Percentiles rank a stretch among this genome's conserved stretches.
phyloP scores from a whole-genome alignment of 2,797 vertebrate genomes.

The Tenualosa thibaudeaui region DNA sequence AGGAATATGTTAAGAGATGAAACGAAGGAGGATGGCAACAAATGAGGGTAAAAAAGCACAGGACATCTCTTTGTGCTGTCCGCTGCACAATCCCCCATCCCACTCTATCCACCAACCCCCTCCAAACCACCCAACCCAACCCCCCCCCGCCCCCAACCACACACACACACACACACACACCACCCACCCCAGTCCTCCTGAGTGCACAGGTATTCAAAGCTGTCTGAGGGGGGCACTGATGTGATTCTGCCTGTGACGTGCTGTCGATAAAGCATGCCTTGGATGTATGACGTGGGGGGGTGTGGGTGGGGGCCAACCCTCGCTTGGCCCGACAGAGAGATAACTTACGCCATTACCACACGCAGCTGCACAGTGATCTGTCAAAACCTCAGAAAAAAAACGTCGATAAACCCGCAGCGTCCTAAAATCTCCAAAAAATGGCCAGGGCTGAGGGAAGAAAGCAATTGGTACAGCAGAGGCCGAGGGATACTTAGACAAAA shows the following conservation, averaged over 20 bases:
- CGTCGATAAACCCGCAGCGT: background rate
- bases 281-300: background rate
- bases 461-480: background rate
- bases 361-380: slow-evolving; percentile 19
- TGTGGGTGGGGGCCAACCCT: background rate
- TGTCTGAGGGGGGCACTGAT: background rate
- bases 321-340: background rate
- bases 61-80: background rate
- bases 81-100: background rate
- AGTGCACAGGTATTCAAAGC: background rate
- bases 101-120: background rate
- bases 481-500: background rate
- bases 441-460: background rate
- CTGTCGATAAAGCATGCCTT: background rate
- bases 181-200: background rate
- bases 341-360: background rate
- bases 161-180: slow-evolving; percentile 5
- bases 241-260: background rate
- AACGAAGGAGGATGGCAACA: background rate
- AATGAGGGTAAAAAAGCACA: background rate
- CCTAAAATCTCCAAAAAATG: background rate
- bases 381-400: slow-evolving; percentile 30
- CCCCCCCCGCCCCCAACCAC: background rate
- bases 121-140: too few relatives aligned
- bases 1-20: background rate